These are phyloP conservation scores for Aphrophora alni DNA, from an alignment of 2,888 invertebrate genomes.

Conservation along the genomic window DNA sequence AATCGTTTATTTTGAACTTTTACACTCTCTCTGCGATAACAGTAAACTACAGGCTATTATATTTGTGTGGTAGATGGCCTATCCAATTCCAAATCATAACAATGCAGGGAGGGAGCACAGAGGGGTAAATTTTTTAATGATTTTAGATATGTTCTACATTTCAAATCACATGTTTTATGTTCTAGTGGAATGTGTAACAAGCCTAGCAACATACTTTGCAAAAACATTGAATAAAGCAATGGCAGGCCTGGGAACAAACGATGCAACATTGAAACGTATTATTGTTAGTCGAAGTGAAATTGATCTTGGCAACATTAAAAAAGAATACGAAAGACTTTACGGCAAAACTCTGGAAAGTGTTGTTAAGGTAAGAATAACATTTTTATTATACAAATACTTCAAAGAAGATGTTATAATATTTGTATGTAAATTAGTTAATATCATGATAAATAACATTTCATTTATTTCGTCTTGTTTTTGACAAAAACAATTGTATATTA, in stretches of 20 bases:
- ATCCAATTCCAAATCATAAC: too few relatives aligned
- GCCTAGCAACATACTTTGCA: conserved; percentile 72
- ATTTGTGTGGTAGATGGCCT: too few relatives aligned
- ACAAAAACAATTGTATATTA: too few relatives aligned
- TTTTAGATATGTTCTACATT: too few relatives aligned
- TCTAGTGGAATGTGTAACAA: conserved; percentile 75
- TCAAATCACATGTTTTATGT: conserved; percentile 46
- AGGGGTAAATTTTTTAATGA: too few relatives aligned
- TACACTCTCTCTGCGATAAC: too few relatives aligned
- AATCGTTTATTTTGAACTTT: too few relatives aligned
- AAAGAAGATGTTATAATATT: conserved; percentile 20
- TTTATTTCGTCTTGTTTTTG: too few relatives aligned
- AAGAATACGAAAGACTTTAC: conserved; percentile 72
- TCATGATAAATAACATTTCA: background rate
- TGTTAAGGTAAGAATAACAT: conserved; percentile 62
- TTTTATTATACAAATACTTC: too few relatives aligned
- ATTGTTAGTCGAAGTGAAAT: conserved; percentile 72
- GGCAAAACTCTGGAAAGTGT: conserved; percentile 72
- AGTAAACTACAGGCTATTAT: too few relatives aligned
- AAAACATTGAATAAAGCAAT: conserved; percentile 68
- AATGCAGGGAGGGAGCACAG: too few relatives aligned
- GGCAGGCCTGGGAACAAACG: conserved; percentile 76
- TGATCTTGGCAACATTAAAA: conserved; percentile 73
- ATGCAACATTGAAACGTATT: conserved; percentile 72
- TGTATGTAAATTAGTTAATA: conserved; percentile 10